Percentiles rank a stretch among this genome's conserved stretches.
Conservation (phyloP, 2,888 invertebrate species). For the Hipparchia sbordonii region DNA sequence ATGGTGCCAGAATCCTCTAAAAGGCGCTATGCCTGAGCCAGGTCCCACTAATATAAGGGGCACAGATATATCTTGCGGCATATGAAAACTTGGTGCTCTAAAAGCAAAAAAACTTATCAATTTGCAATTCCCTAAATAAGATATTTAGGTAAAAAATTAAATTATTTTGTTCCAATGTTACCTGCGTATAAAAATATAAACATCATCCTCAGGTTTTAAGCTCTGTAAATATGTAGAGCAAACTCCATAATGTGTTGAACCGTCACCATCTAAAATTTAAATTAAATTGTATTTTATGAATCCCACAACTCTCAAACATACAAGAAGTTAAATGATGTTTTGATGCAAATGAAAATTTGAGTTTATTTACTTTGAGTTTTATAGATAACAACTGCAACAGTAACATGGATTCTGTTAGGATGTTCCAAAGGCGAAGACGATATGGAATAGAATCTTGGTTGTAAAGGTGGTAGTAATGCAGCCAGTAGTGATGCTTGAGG, state of each 20-base stretch:
- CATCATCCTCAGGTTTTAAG: slow-evolving; percentile 84
- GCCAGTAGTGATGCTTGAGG: slow-evolving; percentile 92
- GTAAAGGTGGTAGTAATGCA: slow-evolving; percentile 91
- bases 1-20: slow-evolving; percentile 97
- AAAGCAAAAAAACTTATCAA: slow-evolving; percentile 46
- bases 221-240: slow-evolving; percentile 95
- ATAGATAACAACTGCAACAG: slow-evolving; percentile 95
- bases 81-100: slow-evolving; percentile 93
- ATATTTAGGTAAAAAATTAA: background rate
- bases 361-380: slow-evolving; percentile 86
- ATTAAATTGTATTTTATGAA: background rate
- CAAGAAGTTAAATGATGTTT: too few species aligned
- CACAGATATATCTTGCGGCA: slow-evolving; percentile 88
- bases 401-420: slow-evolving; percentile 91
- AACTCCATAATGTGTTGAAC: slow-evolving; percentile 93
- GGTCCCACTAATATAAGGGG: slow-evolving; percentile 95
- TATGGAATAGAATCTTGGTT: slow-evolving; percentile 96
- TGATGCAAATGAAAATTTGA: background rate
- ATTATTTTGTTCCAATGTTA: slow-evolving; percentile 56
- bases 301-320: too few species aligned
- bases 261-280: slow-evolving; percentile 85
- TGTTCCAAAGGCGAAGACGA: slow-evolving; percentile 92
- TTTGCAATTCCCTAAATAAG: background rate
- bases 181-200: slow-evolving; percentile 91
- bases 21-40: slow-evolving; percentile 97